Base-by-base conservation (phyloP, 1,140 invertebrate species). In the Drosophila littoralis region DNA sequence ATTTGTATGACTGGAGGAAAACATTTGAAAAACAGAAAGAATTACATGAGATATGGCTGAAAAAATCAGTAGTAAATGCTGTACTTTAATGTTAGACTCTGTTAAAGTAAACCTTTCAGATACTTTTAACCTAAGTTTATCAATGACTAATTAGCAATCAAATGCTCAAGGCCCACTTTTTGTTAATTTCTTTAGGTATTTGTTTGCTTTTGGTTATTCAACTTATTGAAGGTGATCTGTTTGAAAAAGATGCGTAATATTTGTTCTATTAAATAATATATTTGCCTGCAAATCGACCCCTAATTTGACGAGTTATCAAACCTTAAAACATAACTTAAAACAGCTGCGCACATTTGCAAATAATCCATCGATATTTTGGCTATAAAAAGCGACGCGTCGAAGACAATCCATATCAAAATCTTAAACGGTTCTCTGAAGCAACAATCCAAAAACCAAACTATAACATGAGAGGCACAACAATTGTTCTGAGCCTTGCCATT, bases 281-380 rank as follows among this genome's bases (percentile, higher is more conserved):
- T 17, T 17, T 46, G n/a, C 15, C 8, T 46, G 7, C 7, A 7
- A 46, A 46, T 17, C 15, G 13, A n/a, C 12, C 6, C 40, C 40
- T 13, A 13, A 15, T 10, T 15, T 36, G 15, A 10, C 9, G 17
- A 9, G 22, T 28, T 28, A 28, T 48, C 45, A 48, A 8, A 15
- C 45, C 13, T 10, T 10, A 22, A 12, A 10, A 22, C 10, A 5
- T 28, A 28, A 35, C 13, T 7, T 10, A n/a, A 35, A 80, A 55
- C 77, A 81, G 57, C 77, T 81, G 77, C 43, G 46, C 36, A 70
- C 13, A 64, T 73, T 66, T 66, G 54, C 61, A 28, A 45, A 66
- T 13, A 46, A 17, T n/a, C 7, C 4, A 8, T 12, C 33, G 15
- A 55, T 40, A n/a, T 17, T 61, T 46, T 22, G 1, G 12, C 33